Evolutionary conservation across 2,797 vertebrate species (phyloP).

Genomic region (Rhodeus uyekii): DNA sequence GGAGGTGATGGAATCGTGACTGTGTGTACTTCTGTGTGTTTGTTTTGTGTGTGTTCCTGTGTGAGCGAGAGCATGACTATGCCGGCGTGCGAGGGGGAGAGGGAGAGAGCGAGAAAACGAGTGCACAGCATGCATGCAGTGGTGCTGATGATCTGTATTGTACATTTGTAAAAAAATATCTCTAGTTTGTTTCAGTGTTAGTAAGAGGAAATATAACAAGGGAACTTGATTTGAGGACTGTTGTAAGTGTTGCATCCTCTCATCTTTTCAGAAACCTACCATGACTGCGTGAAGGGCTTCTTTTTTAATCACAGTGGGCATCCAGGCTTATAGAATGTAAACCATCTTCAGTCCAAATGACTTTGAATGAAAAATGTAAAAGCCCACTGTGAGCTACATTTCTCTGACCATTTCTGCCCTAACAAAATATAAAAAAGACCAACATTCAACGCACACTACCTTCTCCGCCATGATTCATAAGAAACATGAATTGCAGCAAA

Average conservation of each 20-base stretch:
- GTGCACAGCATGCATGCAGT: constrained; percentile 46
- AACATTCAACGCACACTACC: neutral
- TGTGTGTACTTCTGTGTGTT: constrained; percentile 45
- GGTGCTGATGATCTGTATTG: constrained; percentile 34
- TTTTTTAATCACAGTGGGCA: constrained; percentile 5
- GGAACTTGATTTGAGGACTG: constrained; percentile 21
- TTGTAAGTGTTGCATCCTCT: constrained; percentile 4
- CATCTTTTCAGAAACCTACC: constrained; percentile 8
- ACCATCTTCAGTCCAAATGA: neutral
- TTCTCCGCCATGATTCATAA: neutral
- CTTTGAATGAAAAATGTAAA: constrained; percentile 10
- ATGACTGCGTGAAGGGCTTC: constrained; percentile 4
- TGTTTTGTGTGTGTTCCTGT: constrained; percentile 36
- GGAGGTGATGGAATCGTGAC: constrained; percentile 57
- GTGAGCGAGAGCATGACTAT: constrained; percentile 42
- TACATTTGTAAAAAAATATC: constrained; percentile 39
- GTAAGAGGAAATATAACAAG: constrained; percentile 42
- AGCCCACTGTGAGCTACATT: neutral
- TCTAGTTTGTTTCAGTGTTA: constrained; percentile 35
- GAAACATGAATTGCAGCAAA: neutral
- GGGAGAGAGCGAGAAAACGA: neutral
- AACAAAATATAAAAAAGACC: neutral
- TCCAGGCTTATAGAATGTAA: constrained; percentile 9
- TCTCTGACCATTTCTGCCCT: neutral
- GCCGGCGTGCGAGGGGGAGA: neutral